These are phyloP conservation scores for Fundulus diaphanus DNA, from an alignment of 2,797 vertebrate species.

Conservation along the genomic window DNA sequence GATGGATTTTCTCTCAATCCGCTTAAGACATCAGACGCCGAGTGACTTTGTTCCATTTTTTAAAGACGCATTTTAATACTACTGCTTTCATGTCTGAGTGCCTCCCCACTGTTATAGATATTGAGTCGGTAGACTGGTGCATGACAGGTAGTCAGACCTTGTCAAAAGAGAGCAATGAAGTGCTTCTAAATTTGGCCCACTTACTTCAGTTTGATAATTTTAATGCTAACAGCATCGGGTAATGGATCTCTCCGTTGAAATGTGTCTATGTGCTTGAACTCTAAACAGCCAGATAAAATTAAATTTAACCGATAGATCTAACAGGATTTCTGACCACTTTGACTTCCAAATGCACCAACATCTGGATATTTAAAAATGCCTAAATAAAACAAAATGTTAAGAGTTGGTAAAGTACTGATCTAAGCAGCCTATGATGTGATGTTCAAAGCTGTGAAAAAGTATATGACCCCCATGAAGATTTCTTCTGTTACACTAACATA, in stretches of 20 bases:
- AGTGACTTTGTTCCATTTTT: conserved; percentile 78
- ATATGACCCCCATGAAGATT: too few relatives aligned
- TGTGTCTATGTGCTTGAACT: not conserved
- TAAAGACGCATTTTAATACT: conserved; percentile 80
- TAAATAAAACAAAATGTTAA: not conserved
- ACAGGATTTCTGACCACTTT: conserved; percentile 8
- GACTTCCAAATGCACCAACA: not conserved
- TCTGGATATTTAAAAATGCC: conserved; percentile 2
- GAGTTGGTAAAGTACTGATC: not conserved
- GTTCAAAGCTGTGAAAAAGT: not conserved
- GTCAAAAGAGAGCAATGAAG: conserved; percentile 55
- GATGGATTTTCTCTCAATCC: conserved; percentile 84
- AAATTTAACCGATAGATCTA: not conserved
- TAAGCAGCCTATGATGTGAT: not conserved
- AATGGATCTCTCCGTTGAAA: conserved; percentile 1
- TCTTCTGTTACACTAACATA: not conserved
- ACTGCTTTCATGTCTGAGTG: conserved; percentile 81
- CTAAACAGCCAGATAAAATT: not conserved
- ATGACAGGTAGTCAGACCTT: conserved; percentile 59
- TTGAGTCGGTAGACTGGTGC: conserved; percentile 64
- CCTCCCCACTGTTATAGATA: conserved; percentile 77
- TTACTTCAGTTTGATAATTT: conserved; percentile 25
- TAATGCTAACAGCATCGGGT: conserved; percentile 21
- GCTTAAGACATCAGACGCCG: conserved; percentile 83
- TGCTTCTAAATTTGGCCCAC: conserved; percentile 37